Percentiles rank a stretch among this genome's conserved stretches.
phyloP scores from a whole-genome alignment of 2,888 invertebrate genomes.

The Caenorhabditis zanzibari region DNA sequence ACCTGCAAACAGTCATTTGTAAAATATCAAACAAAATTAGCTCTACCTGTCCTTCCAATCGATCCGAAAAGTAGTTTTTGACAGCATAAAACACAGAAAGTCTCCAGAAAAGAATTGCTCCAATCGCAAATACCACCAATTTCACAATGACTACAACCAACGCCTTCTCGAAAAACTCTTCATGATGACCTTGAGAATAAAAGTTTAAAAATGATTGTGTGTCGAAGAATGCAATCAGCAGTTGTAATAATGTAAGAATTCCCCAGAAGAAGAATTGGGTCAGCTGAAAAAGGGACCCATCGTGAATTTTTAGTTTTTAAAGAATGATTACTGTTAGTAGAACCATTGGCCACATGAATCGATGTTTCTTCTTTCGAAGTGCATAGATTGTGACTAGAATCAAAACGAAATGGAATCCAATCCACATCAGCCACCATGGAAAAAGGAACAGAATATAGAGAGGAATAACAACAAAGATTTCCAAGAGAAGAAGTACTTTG shows the following conservation, averaged over 20 bases:
- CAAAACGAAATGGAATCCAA: conserved; percentile 64
- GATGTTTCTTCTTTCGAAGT: conserved; percentile 69
- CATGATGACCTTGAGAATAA: conserved; percentile 74
- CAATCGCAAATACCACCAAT: conserved; percentile 54
- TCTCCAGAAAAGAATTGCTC: conserved; percentile 68
- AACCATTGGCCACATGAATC: conserved; percentile 74
- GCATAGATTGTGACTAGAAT: conserved; percentile 71
- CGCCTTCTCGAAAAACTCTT: conserved; percentile 64
- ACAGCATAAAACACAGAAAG: conserved; percentile 63
- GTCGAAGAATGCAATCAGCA: conserved; percentile 70
- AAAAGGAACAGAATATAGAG: conserved; percentile 58
- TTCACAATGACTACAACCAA: conserved; percentile 63
- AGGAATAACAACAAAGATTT: conserved; percentile 54
- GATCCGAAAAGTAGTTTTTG: conserved; percentile 63
- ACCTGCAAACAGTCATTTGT: conserved; percentile 17
- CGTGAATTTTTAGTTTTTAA: not conserved
- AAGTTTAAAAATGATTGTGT: conserved; percentile 68
- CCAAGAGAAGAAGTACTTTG: conserved; percentile 56
- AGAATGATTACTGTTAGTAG: conserved; percentile 60
- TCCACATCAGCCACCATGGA: conserved; percentile 65
- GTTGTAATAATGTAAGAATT: conserved; percentile 61
- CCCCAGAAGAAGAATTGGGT: conserved; percentile 68
- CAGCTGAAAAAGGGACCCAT: conserved; percentile 56
- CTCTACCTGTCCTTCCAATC: conserved; percentile 52
- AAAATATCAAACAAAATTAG: not conserved